Evolutionary conservation across 2,113 vertebrate species (phyloP).

Genomic region (Taurulus bubalis): DNA sequence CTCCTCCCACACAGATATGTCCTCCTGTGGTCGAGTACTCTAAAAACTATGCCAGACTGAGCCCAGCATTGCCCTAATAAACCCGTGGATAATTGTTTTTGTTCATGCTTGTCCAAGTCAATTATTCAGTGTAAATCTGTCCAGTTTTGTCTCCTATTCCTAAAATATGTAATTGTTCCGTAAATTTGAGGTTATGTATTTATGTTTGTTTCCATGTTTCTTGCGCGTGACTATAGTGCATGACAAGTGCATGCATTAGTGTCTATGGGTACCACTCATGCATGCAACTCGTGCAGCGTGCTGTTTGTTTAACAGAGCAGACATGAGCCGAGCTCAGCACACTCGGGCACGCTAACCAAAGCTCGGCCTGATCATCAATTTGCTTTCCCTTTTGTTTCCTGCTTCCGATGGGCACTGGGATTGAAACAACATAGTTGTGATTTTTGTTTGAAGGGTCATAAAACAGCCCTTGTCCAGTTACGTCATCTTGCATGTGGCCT

Average conservation of each 20-base stretch:
- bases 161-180: slow-evolving; percentile 3
- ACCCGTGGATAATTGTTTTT: slow-evolving; percentile 29
- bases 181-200: neutral
- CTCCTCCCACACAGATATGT: slow-evolving; percentile 32
- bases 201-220: neutral
- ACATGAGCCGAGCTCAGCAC: slow-evolving; percentile 55
- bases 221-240: neutral
- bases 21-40: slow-evolving; percentile 20
- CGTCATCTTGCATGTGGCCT: slow-evolving; percentile 9
- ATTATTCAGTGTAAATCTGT: slow-evolving; percentile 41
- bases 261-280: neutral
- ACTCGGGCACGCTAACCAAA: slow-evolving; percentile 38
- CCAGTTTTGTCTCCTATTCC: neutral
- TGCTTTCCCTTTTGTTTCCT: slow-evolving; percentile 57
- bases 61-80: slow-evolving; percentile 29
- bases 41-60: slow-evolving; percentile 36
- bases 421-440: slow-evolving; percentile 62
- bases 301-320: slow-evolving; percentile 71
- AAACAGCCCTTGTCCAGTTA: slow-evolving; percentile 25
- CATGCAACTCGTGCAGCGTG: slow-evolving; percentile 17
- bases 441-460: slow-evolving; percentile 45
- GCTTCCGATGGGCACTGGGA: slow-evolving; percentile 61
- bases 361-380: slow-evolving; percentile 63
- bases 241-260: neutral
- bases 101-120: slow-evolving; percentile 39